phyloP scores from a whole-genome alignment of 2,113 vertebrate genomes.

The Carettochelys insculpta region DNA sequence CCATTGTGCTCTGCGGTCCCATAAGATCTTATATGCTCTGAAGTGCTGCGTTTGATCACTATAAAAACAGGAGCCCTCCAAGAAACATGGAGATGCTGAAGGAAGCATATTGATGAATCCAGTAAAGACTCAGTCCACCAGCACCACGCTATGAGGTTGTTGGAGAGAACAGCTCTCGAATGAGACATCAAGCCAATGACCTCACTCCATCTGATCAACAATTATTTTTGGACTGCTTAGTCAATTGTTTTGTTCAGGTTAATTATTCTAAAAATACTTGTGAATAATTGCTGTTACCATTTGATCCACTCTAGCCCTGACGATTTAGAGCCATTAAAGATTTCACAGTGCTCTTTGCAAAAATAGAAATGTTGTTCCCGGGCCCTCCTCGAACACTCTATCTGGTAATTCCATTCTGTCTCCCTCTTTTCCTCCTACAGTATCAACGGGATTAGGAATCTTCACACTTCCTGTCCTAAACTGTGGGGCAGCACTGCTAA shows the following conservation, averaged over 20 bases:
- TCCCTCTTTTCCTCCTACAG: neutral
- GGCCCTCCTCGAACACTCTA: neutral
- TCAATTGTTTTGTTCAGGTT: neutral
- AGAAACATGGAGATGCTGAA: neutral
- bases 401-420: neutral
- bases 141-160: neutral
- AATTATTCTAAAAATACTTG: neutral
- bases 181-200: neutral
- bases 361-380: neutral
- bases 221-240: neutral
- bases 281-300: neutral
- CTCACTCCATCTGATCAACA: neutral
- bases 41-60: neutral
- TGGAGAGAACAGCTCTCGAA: neutral
- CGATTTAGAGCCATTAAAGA: neutral
- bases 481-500: neutral
- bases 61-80: neutral
- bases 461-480: neutral
- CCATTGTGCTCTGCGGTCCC: neutral
- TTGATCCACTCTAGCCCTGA: neutral
- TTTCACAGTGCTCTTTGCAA: neutral
- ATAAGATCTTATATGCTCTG: neutral
- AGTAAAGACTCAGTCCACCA: neutral
- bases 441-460: accelerated
- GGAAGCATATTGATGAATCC: neutral